Evolutionary conservation across 2,797 vertebrate species (phyloP).

Genomic region (Danio jaintianensis): DNA sequence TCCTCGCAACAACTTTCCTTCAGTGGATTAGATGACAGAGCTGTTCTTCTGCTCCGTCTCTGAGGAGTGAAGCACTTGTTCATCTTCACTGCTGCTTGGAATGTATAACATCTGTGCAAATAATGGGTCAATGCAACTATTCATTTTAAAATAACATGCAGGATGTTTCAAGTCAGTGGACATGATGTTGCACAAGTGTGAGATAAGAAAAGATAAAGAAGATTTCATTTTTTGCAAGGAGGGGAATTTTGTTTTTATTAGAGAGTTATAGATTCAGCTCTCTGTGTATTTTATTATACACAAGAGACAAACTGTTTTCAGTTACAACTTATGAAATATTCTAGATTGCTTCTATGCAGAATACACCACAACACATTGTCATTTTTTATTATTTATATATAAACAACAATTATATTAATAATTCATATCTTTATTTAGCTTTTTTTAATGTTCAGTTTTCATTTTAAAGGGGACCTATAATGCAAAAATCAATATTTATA

Average conservation of each 20-base stretch:
- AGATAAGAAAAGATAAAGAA: constrained; percentile 7
- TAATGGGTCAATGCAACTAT: constrained; percentile 19
- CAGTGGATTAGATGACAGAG: neutral
- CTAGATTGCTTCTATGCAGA: neutral
- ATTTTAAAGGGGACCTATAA: too few species aligned
- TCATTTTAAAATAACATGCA: neutral
- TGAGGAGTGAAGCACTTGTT: constrained; percentile 14
- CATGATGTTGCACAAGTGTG: neutral
- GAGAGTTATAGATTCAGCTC: neutral
- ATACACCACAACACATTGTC: too few species aligned
- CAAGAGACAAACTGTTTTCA: neutral
- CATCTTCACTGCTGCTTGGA: constrained; percentile 15
- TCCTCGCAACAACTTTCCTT: neutral
- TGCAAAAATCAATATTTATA: too few species aligned
- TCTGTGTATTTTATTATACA: neutral
- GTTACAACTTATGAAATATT: neutral
- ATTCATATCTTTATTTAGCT: neutral
- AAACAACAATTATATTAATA: neutral
- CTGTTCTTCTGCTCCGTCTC: constrained; percentile 2
- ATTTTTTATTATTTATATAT: neutral
- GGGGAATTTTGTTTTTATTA: neutral
- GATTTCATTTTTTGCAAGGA: neutral
- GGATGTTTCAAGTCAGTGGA: constrained; percentile 13
- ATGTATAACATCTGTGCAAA: constrained; percentile 38
- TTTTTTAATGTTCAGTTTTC: too few species aligned